phyloP scores from a whole-genome alignment of 1,140 invertebrate genomes.

The Drosophila aff. region DNA sequence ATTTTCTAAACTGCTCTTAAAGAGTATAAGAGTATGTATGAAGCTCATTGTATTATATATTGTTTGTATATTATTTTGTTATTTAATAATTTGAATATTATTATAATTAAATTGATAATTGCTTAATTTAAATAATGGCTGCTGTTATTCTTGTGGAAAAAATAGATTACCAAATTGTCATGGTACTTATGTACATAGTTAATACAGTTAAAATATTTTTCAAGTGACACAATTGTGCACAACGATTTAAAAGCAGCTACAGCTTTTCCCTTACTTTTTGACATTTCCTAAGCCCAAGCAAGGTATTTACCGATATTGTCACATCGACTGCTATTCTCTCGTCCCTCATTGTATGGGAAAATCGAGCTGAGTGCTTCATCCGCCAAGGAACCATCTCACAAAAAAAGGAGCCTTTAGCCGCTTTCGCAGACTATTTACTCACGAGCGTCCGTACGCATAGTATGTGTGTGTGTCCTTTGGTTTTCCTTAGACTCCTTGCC shows the following conservation, averaged over 20 bases:
- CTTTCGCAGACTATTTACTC: slow-evolving; percentile 49
- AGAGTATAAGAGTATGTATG: too few species aligned
- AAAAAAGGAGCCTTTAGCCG: slow-evolving; percentile 47
- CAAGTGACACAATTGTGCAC: background rate
- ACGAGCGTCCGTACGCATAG: slow-evolving; percentile 11
- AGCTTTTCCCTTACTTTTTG: too few species aligned
- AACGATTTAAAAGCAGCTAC: background rate
- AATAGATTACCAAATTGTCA: too few species aligned
- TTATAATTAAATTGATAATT: background rate
- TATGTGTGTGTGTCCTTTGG: slow-evolving; percentile 22
- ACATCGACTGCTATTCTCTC: slow-evolving; percentile 5
- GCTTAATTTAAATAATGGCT: background rate
- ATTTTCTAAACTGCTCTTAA: background rate
- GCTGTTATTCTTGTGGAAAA: background rate
- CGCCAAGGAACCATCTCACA: slow-evolving; percentile 6
- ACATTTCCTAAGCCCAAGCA: background rate
- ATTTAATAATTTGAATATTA: background rate
- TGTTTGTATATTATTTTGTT: background rate
- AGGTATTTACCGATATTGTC: slow-evolving; percentile 10
- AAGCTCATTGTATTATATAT: too few species aligned
- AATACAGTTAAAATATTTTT: background rate
- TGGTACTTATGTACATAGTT: too few species aligned
- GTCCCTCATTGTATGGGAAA: slow-evolving; percentile 24
- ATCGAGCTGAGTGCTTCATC: slow-evolving; percentile 41
- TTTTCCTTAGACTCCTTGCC: slow-evolving; percentile 15